Evolutionary conservation across 1,140 invertebrate genomes (phyloP).

Genomic region (Gryllus bimaculatus): DNA sequence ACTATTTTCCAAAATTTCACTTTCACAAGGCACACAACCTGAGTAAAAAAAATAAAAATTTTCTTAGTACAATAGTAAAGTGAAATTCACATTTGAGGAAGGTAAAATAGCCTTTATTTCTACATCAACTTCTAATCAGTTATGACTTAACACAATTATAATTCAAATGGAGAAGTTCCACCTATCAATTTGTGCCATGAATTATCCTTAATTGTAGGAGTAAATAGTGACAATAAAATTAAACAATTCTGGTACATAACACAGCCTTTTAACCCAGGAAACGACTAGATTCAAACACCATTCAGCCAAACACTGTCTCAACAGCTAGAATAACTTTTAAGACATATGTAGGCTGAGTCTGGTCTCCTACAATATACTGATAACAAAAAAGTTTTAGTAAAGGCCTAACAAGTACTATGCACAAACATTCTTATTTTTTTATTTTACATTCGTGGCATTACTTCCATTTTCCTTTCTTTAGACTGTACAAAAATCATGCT

Average conservation of each 20-base stretch:
- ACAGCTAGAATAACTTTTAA: neutral
- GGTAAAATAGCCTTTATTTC: too few species aligned
- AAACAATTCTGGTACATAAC: constrained; percentile 8
- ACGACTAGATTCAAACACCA: constrained; percentile 20
- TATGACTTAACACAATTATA: too few species aligned
- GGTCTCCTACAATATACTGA: constrained; percentile 8
- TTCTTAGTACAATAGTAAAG: neutral
- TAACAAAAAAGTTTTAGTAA: constrained; percentile 9
- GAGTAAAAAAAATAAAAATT: neutral
- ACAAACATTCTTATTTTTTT: neutral
- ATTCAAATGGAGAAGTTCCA: neutral
- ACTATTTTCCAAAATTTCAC: neutral
- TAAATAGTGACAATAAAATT: neutral
- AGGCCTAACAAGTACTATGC: constrained; percentile 4
- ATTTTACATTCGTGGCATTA: neutral
- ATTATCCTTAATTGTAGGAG: neutral
- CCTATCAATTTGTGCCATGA: neutral
- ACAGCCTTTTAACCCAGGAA: constrained; percentile 19
- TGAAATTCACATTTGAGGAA: neutral
- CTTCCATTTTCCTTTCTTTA: neutral
- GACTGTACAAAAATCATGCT: constrained; percentile 6
- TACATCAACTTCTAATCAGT: too few species aligned
- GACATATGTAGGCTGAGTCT: neutral
- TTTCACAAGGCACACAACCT: neutral
- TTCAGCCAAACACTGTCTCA: constrained; percentile 2